Evolutionary conservation across 2,888 invertebrate genomes (phyloP).

Genomic region (Troides oblongomaculatus): DNA sequence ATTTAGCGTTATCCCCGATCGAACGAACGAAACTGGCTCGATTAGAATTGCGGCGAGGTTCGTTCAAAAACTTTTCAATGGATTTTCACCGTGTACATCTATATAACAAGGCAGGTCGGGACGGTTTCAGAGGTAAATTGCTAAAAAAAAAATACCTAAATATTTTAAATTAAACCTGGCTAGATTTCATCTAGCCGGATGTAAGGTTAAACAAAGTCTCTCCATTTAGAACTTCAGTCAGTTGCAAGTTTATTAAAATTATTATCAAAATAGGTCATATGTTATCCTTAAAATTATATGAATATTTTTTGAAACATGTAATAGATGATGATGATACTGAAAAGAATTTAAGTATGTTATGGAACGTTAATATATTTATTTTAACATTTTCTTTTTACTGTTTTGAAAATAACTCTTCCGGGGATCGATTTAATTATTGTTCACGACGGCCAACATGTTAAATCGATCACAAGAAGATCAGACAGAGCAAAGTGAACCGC

Average conservation of each 20-base stretch:
- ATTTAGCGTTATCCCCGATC: conserved; percentile 8
- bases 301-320: too few species aligned
- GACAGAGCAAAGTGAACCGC: conserved; percentile 10
- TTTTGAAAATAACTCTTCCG: neutral
- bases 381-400: too few species aligned
- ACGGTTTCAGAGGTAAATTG: conserved; percentile 14
- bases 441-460: conserved; percentile 2
- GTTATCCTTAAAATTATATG: too few species aligned
- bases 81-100: conserved; percentile 16
- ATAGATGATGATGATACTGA: too few species aligned
- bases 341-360: too few species aligned
- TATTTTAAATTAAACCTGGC: conserved; percentile 5
- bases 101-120: conserved; percentile 15
- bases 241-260: too few species aligned
- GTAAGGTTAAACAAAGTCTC: neutral
- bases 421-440: neutral
- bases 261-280: too few species aligned
- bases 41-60: conserved; percentile 23
- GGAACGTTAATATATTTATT: too few species aligned
- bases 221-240: too few species aligned
- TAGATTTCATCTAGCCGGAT: neutral
- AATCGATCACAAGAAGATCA: conserved; percentile 23
- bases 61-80: conserved; percentile 22
- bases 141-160: conserved; percentile 1
- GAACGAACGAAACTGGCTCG: conserved; percentile 16